A percentile compares a stretch with the other conserved stretches of the same genome.
phyloP scores from a whole-genome alignment of 2,888 invertebrate genomes.

The Cantharis flavilabris region DNA sequence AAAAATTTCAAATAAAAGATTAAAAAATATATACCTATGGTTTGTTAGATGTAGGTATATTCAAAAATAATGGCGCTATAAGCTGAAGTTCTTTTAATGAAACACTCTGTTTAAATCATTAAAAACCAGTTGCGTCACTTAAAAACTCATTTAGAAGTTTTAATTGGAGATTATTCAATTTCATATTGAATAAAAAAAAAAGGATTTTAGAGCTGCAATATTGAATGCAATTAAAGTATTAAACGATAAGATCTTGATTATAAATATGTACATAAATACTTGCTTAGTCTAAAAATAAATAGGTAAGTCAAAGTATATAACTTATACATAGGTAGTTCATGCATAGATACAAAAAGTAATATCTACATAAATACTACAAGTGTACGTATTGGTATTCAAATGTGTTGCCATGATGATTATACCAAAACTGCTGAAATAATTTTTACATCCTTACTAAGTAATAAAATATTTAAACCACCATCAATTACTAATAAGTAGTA shows the following conservation, averaged over 20 bases:
- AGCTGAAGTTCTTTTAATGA: not conserved
- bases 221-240: not conserved
- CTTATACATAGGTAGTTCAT: conserved; percentile 10
- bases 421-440: not conserved
- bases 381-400: conserved; percentile 73
- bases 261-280: not conserved
- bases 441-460: conserved; percentile 1
- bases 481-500: not conserved
- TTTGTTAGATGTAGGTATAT: not conserved
- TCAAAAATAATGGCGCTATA: not conserved
- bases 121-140: not conserved
- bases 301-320: not conserved
- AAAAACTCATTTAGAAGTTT: not conserved
- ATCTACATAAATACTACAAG: conserved; percentile 14
- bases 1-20: not conserved
- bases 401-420: conserved; percentile 53
- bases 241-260: not conserved
- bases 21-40: not conserved
- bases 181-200: not conserved
- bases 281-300: not conserved
- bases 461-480: not conserved
- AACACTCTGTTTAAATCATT: not conserved
- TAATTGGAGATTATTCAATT: not conserved
- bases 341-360: conserved; percentile 19
- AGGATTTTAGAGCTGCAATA: not conserved